Base-by-base conservation (phyloP, 2,797 vertebrate genomes). In the Vireo griseus region DNA sequence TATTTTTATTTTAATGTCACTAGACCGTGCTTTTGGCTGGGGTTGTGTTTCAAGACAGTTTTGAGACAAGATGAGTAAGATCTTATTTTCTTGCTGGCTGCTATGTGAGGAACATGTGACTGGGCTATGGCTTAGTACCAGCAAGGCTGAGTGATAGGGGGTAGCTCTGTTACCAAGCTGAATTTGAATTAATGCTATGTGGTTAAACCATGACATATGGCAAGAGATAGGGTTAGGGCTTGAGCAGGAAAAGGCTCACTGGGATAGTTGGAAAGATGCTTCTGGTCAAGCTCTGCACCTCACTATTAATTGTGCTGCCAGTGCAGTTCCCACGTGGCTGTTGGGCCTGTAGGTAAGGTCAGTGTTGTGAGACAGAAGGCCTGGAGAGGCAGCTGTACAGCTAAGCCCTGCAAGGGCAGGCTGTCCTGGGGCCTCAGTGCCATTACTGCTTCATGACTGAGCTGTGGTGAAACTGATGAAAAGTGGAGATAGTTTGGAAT, bases 1-100 rank as follows among this genome's bases (percentile, higher is more conserved):
- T 98, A 89, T 98, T 97, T 97, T 96, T 98, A 97, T 98, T 99
- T 99, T 99, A 99, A 99, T 99, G 98, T 98, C 98, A 81, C 86
- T 94, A 77, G 89, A 89, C 87, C 87, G 19, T 75, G 90, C 65
- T 82, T 94, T 95, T 96, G 95, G 94, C 91, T 90, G 42, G 21
- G 29, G 11, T 71, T 95, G 47, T 74, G 48, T 88, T 94, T 96
- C 50, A 2, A 90, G 95, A 83, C 69, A 77, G 72, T 90, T 85
- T 82, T 83, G 61, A 85, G 86, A 67, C 35, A 55, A 89, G 89
- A 91, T 85, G 65, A 76, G 63, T 63, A 85, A 83, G 72, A 57
- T 91, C 42, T 79, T 94, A 74, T 63, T 92, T 94, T 80, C 33
- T 89, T 90, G 68, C 72, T 86, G 74, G 37, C 91, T 88, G 57